Evolutionary conservation across 2,888 invertebrate genomes (phyloP), one percentile per base, ranked within the genome.

Genomic region (Dynastes grantii): DNA sequence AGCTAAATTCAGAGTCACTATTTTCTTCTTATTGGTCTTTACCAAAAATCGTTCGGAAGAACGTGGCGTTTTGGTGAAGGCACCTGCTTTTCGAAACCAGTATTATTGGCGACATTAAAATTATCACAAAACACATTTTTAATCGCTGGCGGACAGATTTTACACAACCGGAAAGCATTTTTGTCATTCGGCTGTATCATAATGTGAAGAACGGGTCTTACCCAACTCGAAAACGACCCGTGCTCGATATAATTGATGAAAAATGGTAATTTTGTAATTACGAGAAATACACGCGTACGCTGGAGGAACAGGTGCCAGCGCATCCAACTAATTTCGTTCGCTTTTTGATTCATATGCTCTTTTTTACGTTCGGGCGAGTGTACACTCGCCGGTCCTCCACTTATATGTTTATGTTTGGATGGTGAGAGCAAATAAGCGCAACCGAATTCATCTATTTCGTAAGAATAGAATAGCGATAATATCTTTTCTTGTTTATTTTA

Each of bases 211-310:
- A 67, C 65, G 22, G 16, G 22, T 16, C 65, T 67, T 67, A 51
- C 49, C 32, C 22, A 70, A 58, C 58, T 58, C 49, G 64, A 63
- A 29, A n/a, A 45, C 63, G 65, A 76, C 76, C 65, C 76, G 76
- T 76, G 76, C 76, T 76, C 63, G 55, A 71, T 76, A 76, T 76
- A 76, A 76, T 76, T 76, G 76, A 76, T 76, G 76, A 76, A 76
- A 76, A 76, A 76, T 76, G 76, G 76, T 76, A 76, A 76, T 76
- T 76, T 64, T 32, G 63, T 76, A 76, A 76, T 76, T 76, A 76
- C 53, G 37, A 65, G 64, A 67, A 64, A 76, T 76, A 53, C 71
- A 71, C 71, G 22, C 55, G 71, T 67, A 67, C 53, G 40, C 49
- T 37, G 29, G 29, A 51, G 11, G 51, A 76, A 61, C 76, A 76